Percentiles rank a stretch among this genome's conserved stretches.
These are phyloP conservation scores for Galaxea fascicularis DNA, from an alignment of 92 coral and sea anemone genomes.

Conservation along the genomic window DNA sequence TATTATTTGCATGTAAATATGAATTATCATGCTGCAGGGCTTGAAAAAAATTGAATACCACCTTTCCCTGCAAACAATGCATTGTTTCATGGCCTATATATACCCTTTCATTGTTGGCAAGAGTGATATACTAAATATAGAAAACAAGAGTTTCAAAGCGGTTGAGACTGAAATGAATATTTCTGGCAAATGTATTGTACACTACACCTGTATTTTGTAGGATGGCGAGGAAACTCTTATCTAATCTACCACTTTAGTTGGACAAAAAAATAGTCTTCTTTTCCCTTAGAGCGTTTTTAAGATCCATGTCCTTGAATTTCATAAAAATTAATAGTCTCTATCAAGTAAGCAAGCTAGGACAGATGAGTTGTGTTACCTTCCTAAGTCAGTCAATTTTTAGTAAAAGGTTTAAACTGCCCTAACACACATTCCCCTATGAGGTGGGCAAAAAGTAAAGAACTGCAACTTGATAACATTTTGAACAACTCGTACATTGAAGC, in stretches of 20 bases:
- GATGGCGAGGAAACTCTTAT: constrained; percentile 26
- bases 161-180: constrained; percentile 25
- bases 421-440: constrained; percentile 29
- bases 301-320: constrained; percentile 22
- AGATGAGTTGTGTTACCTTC: constrained; percentile 29
- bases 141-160: constrained; percentile 17
- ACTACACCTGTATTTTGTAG: constrained; percentile 9
- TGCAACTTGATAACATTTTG: not conserved
- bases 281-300: constrained; percentile 19
- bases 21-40: constrained; percentile 27
- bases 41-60: constrained; percentile 27
- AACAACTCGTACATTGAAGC: no score
- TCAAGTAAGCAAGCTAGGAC: constrained; percentile 24
- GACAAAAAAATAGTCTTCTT: constrained; percentile 14
- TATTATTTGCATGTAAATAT: constrained; percentile 15
- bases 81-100: not conserved
- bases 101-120: constrained; percentile 30
- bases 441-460: constrained; percentile 20
- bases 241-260: constrained; percentile 19
- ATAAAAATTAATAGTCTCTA: constrained; percentile 14
- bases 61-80: constrained; percentile 37
- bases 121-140: constrained; percentile 30
- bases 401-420: constrained; percentile 1
- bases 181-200: constrained; percentile 11
- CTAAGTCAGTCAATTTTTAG: constrained; percentile 13